Base-by-base conservation (phyloP, 2,113 vertebrate genomes). In the Peromyscus polionotus region DNA sequence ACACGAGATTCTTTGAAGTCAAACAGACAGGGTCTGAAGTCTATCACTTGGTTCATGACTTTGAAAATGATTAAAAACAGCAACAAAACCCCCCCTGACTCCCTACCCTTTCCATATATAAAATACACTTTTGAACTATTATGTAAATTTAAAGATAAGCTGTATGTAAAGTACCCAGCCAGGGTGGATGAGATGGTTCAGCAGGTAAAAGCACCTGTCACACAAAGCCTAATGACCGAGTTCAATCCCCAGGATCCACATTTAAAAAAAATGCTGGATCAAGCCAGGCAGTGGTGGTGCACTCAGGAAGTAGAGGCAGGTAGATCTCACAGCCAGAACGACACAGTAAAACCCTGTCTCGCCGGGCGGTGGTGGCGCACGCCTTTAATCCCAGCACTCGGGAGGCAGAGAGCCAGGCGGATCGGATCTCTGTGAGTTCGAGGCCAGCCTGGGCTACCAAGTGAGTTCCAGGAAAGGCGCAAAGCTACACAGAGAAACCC, bases 121-220 rank as follows among this genome's bases (percentile, higher is more conserved):
- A 76, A 94, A 90, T 63, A 94, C 0, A 84, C 14, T 59, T 94
- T 94, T 48, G 80, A 94, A 72, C 76, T 81, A 75, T 45, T 91
- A 31, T 33, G 67, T 51, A 13, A 26, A 86, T 65, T 87, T 84
- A 84, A 81, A 94, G 79, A 81, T 80, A 80, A 94, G 90, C 68
- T 81, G 2, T 48, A 91, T 67, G 7, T 59, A 90, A 84, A 81
- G 39, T 39, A 77, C 16, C 54, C 20, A 85, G 28, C 63, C 90
- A 67, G 28, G 63, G 61, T 65, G 2, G 39, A 67, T 5, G 10
- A 13, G 17, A 67, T 68, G 45, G 63, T 4, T 33, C 17, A 48
- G 31, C 17, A 13, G 28, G 63, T 36, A 48, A 86, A 31, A 87
- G 63, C 4, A 83, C 33, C 31, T 90, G 48, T 12, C 67, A 70